These are phyloP conservation scores for Heloderma charlesbogerti DNA, from an alignment of 2,113 vertebrate species.

Conservation along the genomic window DNA sequence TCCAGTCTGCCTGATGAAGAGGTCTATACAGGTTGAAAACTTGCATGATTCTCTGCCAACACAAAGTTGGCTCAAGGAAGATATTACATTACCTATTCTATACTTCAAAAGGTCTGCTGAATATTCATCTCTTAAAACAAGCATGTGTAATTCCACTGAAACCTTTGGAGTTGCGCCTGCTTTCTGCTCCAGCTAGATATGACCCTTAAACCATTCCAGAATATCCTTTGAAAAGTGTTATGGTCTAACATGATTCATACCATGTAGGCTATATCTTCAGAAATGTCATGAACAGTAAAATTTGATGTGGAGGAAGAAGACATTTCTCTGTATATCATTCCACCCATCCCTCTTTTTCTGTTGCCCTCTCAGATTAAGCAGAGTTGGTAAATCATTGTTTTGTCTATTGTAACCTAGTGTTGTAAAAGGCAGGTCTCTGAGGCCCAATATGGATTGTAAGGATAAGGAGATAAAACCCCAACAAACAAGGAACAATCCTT, in stretches of 20 bases:
- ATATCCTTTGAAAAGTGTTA: constrained; percentile 30
- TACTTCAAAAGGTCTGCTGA: constrained; percentile 18
- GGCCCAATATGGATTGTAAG: constrained; percentile 44
- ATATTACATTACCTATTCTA: constrained; percentile 29
- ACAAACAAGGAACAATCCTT: constrained; percentile 59
- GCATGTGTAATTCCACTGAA: background rate
- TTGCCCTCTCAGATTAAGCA: constrained; percentile 57
- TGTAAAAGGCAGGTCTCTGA: constrained; percentile 59
- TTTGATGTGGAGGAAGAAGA: constrained; percentile 54
- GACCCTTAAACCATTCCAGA: background rate
- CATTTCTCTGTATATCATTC: constrained; percentile 51
- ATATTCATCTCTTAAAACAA: constrained; percentile 6
- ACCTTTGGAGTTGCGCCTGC: background rate
- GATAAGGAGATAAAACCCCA: constrained; percentile 50
- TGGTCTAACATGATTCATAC: constrained; percentile 37
- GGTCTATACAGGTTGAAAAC: constrained; percentile 26
- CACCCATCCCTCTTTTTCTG: constrained; percentile 30
- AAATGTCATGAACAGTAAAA: constrained; percentile 46
- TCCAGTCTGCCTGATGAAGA: constrained; percentile 17
- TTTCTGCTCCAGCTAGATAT: constrained; percentile 16
- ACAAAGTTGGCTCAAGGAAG: constrained; percentile 15
- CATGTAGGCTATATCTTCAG: background rate
- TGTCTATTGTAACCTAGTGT: constrained; percentile 64
- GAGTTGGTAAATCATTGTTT: constrained; percentile 72
- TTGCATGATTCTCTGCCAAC: constrained; percentile 14